Evolutionary conservation across 2,888 invertebrate genomes (phyloP), one percentile per base, ranked within the genome.

Genomic region (Oscheius sp.): DNA sequence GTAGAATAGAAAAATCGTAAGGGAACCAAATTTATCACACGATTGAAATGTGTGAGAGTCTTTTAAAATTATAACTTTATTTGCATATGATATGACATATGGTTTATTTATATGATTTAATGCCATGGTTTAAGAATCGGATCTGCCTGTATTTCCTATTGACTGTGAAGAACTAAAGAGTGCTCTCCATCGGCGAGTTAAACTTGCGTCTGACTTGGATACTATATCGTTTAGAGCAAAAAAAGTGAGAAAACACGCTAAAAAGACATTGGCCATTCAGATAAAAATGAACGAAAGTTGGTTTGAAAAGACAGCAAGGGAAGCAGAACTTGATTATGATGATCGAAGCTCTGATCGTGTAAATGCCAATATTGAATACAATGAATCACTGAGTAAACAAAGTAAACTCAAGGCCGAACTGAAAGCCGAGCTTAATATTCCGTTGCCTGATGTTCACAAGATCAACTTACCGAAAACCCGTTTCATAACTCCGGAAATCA

Each of bases 321-420:
- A 96, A 81, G 94, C 95, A 93, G 97, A 97, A 89, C 86, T 92
- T 52, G 90, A 90, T 13, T 90, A 96, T 1, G 95, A 95, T 85
- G 93, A 94, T 49, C 29, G 69, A 13, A 55, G 55, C n/a, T 1
- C 25, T 18, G 59, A 59, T 18, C 45, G 70, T 12, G 46, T 59
- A 13, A 9, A 49, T 9, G 58, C 70, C 18, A 59, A 59, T 29
- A 59, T 59, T 29, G 70, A 58, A 1, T 59, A 59, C 18, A 29
- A 58, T 27, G 59, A 59, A n/a, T 58, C 27, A 9, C 43, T 70
- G 46, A 46, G 59, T 27, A 70, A 70, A 35, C 70, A 70, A 46
- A 59, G 59, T 25, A 23, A n/a, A 2, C 16, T 70, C 6, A 35
- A 49, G 18, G 46, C 27, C 23, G 59, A 58, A 18, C 29, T 70